Percentiles rank a stretch among this genome's conserved stretches.
These are phyloP conservation scores for Daphoenositta chrysoptera DNA, from an alignment of 2,113 vertebrate genomes.

Conservation along the genomic window DNA sequence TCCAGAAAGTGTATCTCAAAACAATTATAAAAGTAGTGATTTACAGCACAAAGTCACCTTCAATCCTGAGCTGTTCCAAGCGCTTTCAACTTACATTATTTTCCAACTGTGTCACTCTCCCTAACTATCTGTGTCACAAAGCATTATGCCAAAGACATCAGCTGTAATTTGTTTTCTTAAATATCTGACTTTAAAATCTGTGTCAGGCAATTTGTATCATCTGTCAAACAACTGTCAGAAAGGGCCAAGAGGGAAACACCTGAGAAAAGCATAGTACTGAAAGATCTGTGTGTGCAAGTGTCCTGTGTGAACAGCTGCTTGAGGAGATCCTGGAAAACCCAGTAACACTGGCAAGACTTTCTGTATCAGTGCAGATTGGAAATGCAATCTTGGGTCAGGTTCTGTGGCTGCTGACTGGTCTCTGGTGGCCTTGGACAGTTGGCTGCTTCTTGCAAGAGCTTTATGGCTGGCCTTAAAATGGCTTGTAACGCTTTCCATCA, in stretches of 20 bases:
- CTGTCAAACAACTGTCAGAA: slow-evolving; percentile 56
- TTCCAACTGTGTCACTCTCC: slow-evolving; percentile 24
- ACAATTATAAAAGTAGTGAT: slow-evolving; percentile 5
- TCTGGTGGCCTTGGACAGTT: not conserved
- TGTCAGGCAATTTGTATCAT: slow-evolving; percentile 46
- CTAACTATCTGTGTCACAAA: slow-evolving; percentile 53
- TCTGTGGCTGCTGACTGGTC: not conserved
- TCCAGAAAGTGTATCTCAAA: not conserved
- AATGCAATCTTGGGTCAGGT: not conserved
- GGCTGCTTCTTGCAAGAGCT: not conserved
- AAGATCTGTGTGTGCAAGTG: not conserved
- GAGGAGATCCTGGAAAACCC: not conserved
- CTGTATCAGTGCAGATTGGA: not conserved
- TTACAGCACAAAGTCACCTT: slow-evolving; percentile 44
- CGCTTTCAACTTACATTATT: slow-evolving; percentile 22
- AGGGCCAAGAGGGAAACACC: slow-evolving; percentile 57
- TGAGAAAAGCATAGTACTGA: slow-evolving; percentile 11
- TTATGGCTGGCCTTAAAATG: not conserved
- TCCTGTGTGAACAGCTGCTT: not conserved
- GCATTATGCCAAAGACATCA: slow-evolving; percentile 30
- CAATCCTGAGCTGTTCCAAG: slow-evolving; percentile 2
- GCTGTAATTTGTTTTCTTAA: slow-evolving; percentile 56
- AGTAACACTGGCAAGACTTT: not conserved
- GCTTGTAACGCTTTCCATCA: not conserved
- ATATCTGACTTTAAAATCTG: slow-evolving; percentile 55